Evolutionary conservation across 1,140 invertebrate genomes (phyloP), one percentile per base, ranked within the genome.

Genomic region (Sesamia nonagrioides): DNA sequence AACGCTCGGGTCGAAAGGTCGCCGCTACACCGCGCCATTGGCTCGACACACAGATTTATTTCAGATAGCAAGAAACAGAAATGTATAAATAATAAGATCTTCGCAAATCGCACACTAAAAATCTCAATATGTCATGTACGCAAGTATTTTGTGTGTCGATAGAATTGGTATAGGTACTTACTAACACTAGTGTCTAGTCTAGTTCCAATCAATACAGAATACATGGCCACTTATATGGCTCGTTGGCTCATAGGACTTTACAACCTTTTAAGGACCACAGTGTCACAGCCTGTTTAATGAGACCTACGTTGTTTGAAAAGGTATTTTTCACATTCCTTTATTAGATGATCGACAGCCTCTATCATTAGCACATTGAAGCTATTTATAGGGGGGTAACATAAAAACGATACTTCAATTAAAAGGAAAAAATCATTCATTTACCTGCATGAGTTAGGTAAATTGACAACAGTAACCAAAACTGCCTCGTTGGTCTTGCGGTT

Each of bases 1-100:
- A 90, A 89, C 89, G 90, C 82, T 73, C 86, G 82, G 92, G 92
- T 94, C 89, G 91, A 93, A 92, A 94, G 93, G 92, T 94, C 91
- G 92, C 85, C 81, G 54, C 81, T 78, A 84, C 79, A 77, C 74
- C 8, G 81, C 78, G 83, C 86, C 87, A 91, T 87, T 90, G 54
- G 45, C n/a, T 60, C 58, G 50, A 35, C 63, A 61, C 60, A 27
- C 63, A 27, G 42, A 68, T 68, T 48, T 27, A 45, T 68, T 68
- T 68, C 63, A 27, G 21, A 68, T 68, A 68, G 18, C 48, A 68
- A 68, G 42, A 48, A 1, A 27, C 27, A 27, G 27, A 68, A 45
- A 68, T 68, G 40, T 48, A 27, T 27, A 27, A 27, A 27, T 27
- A 27, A 27, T 27, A 48, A 45, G 40, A 68, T 45, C 63, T 58